Evolutionary conservation across 2,797 vertebrate species (phyloP).

Genomic region (Muscicapa comitata): DNA sequence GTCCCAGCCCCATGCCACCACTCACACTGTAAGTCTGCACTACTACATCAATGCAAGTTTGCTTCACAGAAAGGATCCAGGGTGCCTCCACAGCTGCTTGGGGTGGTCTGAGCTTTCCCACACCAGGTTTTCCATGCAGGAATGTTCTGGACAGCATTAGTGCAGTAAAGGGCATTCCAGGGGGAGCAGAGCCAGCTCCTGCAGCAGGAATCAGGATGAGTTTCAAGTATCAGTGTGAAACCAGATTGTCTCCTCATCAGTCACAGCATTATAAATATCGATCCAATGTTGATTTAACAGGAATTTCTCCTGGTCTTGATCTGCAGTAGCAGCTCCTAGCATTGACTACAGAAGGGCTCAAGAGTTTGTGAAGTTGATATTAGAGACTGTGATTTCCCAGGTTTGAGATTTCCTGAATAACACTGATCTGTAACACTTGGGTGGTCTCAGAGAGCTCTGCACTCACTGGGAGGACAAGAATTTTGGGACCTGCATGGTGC

Average conservation of each 20-base stretch:
- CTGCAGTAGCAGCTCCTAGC: not conserved
- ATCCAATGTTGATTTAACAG: not conserved
- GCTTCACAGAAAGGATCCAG: not conserved
- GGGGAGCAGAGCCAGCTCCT: not conserved
- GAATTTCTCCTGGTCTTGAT: not conserved
- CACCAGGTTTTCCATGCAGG: not conserved
- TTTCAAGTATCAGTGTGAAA: not conserved
- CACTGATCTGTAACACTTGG: not conserved
- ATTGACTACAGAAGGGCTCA: fast-evolving
- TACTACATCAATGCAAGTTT: not conserved
- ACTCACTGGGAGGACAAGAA: fast-evolving
- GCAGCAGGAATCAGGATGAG: not conserved
- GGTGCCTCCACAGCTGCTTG: fast-evolving
- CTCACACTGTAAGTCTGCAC: not conserved
- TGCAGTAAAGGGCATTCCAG: not conserved
- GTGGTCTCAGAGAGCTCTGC: not conserved
- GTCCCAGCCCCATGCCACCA: not conserved
- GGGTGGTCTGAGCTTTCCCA: not conserved
- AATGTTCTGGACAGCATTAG: not conserved
- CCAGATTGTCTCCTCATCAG: not conserved
- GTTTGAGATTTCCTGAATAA: not conserved
- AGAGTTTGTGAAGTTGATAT: not conserved
- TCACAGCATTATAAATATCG: not conserved
- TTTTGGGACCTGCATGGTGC: not conserved
- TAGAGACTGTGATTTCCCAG: not conserved